Evolutionary conservation across 2,888 invertebrate genomes (phyloP).

Genomic region (Lysandra coridon): DNA sequence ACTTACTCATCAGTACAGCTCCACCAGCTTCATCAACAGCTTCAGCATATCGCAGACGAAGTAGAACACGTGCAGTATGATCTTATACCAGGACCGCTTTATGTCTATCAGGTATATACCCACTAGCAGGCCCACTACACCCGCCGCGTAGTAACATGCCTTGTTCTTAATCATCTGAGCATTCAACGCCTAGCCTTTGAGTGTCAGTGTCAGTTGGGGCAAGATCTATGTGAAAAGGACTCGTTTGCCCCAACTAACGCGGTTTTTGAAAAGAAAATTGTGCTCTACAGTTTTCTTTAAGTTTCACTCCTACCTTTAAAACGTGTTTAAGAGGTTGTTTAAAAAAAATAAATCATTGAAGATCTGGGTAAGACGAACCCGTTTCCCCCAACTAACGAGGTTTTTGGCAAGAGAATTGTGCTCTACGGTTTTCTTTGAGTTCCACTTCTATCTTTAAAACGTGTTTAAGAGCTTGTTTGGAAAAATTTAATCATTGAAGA

Average conservation of each 20-base stretch:
- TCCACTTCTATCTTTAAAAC: no score
- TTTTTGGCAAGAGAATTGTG: no score
- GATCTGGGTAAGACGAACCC: background rate
- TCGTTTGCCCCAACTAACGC: no score
- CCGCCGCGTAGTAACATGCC: conserved; percentile 56
- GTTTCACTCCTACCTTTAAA: no score
- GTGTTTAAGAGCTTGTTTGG: no score
- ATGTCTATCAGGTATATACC: conserved; percentile 62
- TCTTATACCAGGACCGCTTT: conserved; percentile 66
- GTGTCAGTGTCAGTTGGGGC: background rate
- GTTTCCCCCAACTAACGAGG: no score
- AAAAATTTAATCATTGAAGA: background rate
- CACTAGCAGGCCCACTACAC: conserved; percentile 53
- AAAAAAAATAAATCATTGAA: no score
- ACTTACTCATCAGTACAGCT: conserved; percentile 57
- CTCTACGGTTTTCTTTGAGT: no score
- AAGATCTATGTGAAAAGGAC: background rate
- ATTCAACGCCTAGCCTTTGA: no score
- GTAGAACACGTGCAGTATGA: conserved; percentile 66
- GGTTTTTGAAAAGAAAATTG: no score
- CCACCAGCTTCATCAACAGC: conserved; percentile 69
- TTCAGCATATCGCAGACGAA: conserved; percentile 68
- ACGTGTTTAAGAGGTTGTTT: no score
- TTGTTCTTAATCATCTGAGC: conserved; percentile 71
- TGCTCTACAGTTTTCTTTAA: no score